Evolutionary conservation across 2,113 vertebrate species (phyloP).

Genomic region (Cyphomyrus plagiostoma): DNA sequence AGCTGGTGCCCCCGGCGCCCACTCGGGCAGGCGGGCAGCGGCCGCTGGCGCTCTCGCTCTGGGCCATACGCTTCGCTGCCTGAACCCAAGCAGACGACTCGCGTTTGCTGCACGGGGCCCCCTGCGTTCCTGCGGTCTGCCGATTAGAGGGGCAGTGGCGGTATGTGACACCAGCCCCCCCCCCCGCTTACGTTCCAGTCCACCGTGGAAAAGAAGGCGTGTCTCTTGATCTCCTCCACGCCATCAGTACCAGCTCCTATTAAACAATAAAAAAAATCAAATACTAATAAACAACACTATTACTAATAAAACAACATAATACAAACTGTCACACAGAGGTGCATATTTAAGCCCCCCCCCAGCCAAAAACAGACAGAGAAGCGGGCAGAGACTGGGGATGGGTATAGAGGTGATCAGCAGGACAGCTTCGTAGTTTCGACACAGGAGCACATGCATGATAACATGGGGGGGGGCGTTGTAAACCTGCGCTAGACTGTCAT

Average conservation of each 20-base stretch:
- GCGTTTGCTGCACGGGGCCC: neutral
- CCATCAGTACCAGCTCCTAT: conserved; percentile 87
- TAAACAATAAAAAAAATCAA: conserved; percentile 31
- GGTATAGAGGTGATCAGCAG: neutral
- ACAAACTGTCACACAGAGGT: neutral
- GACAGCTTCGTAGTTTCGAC: neutral
- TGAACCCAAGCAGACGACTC: no score
- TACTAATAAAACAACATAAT: neutral
- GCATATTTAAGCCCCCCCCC: neutral
- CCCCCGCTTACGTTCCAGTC: conserved; percentile 90
- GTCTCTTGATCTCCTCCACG: conserved; percentile 96
- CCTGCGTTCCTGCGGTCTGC: neutral
- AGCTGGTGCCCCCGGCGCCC: neutral
- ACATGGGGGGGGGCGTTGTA: neutral
- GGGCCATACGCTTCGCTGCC: neutral
- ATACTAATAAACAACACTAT: neutral
- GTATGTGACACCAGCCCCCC: neutral
- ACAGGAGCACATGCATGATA: neutral
- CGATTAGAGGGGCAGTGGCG: neutral
- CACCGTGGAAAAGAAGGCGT: conserved; percentile 90
- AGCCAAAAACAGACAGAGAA: neutral
- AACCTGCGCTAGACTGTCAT: neutral
- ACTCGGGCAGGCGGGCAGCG: neutral
- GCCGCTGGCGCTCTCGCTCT: neutral
- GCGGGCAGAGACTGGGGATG: neutral